phyloP scores from a whole-genome alignment of 92 coral and sea anemone species.

The Actinostola sp. region DNA sequence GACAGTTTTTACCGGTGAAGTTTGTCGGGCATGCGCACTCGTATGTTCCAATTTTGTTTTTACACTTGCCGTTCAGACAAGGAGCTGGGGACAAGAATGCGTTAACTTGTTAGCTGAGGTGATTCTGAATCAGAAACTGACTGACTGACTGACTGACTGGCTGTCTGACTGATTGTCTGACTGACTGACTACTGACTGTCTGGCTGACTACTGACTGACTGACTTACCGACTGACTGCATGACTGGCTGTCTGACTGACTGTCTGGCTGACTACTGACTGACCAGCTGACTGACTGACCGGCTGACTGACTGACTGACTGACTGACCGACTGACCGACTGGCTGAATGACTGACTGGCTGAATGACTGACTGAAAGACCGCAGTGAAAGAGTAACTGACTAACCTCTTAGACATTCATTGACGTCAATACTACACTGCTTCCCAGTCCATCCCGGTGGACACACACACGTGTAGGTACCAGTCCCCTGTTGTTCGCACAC shows the following conservation, averaged over 20 bases:
- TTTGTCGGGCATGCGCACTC: constrained; percentile 58
- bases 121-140: neutral
- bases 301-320: too few relatives aligned
- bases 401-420: constrained; percentile 85
- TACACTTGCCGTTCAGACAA: constrained; percentile 60
- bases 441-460: constrained; percentile 92
- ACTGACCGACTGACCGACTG: too few relatives aligned
- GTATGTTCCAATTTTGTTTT: constrained; percentile 66
- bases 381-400: neutral
- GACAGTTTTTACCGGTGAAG: constrained; percentile 74
- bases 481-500: constrained; percentile 55
- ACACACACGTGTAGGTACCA: constrained; percentile 61
- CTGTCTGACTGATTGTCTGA: too few relatives aligned
- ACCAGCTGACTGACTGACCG: too few relatives aligned
- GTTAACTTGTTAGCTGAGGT: neutral
- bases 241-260: too few relatives aligned
- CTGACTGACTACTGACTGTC: too few relatives aligned
- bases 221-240: too few relatives aligned
- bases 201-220: too few relatives aligned
- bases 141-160: too few relatives aligned
- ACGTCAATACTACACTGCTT: constrained; percentile 70
- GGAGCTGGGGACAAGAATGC: constrained; percentile 41
- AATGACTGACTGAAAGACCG: neutral
- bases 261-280: too few relatives aligned
- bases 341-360: too few relatives aligned